Evolutionary conservation across 2,113 vertebrate species (phyloP), one percentile per base, ranked within the genome.

Genomic region (Furnarius figulus): DNA sequence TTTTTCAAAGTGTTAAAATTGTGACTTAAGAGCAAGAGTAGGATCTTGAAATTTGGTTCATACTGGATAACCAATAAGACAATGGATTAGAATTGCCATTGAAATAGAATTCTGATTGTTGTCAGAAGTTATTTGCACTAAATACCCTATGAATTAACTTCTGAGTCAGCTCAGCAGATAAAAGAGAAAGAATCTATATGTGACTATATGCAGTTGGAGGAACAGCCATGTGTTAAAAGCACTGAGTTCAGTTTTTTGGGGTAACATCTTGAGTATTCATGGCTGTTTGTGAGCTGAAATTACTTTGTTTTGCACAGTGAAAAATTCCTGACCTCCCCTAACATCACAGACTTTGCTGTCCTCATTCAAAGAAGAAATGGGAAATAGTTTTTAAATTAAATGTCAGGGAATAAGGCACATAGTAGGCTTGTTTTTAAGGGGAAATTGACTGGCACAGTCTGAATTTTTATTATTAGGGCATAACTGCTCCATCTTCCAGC

Each of bases 121-220:
- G 42, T 50, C 52, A 75, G 56, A 23, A 44, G 5, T 0, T 0
- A 47, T 66, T 63, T 68, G 28, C 8, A 8, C 44, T 31, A 44
- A 50, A 44, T 10, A 37, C 6, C 19, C 7, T 6, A 6, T 8
- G n/a, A 49, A 84, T 71, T 66, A 39, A 4, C n/a, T 73, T 62
- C 39, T 90, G 42, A 33, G 18, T 59, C 87, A 73, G 53, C 53
- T 89, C 49, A 53, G 37, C 6, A 0, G 7, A 7, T 13, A 25
- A n/a, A 30, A 52, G 27, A 71, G 61, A 70, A 82, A 23, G 4
- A 17, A 59, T 47, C 27, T 39, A 2, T 52, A 16, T 12, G 27
- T 56, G 52, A 20, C 28, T 49, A 2, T 3, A 46, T 4, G 4
- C 0, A 8, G 7, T 0, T 39, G 11, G 47, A 61, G 42, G 23